phyloP scores from a whole-genome alignment of 2,888 invertebrate genomes.

The Dasypolia templi region DNA sequence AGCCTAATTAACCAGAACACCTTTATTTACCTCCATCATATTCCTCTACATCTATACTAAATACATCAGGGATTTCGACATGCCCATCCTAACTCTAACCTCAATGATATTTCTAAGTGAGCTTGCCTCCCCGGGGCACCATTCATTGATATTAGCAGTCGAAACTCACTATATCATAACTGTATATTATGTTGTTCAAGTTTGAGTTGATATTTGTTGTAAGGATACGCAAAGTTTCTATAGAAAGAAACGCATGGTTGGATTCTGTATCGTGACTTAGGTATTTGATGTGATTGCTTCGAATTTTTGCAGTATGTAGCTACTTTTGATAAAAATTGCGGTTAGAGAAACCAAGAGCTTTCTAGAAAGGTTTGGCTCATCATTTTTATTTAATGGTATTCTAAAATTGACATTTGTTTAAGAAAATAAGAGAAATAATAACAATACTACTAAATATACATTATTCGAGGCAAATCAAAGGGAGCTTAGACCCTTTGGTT shows the following conservation, averaged over 20 bases:
- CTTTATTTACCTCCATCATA: slow-evolving; percentile 60
- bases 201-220: slow-evolving; percentile 61
- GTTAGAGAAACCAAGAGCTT: background rate
- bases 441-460: slow-evolving; percentile 33
- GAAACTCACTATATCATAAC: slow-evolving; percentile 73
- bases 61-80: slow-evolving; percentile 63
- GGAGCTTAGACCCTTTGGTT: slow-evolving; percentile 49
- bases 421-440: slow-evolving; percentile 7
- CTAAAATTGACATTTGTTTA: slow-evolving; percentile 9
- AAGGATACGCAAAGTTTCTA: slow-evolving; percentile 53
- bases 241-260: slow-evolving; percentile 42
- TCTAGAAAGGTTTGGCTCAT: background rate
- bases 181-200: slow-evolving; percentile 67
- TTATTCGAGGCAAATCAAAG: slow-evolving; percentile 47
- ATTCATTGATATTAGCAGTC: slow-evolving; percentile 80
- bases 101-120: slow-evolving; percentile 73
- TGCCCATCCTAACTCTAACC: slow-evolving; percentile 66
- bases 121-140: slow-evolving; percentile 73
- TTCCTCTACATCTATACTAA: slow-evolving; percentile 56
- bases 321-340: background rate
- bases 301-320: background rate
- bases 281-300: background rate
- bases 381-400: slow-evolving; percentile 1
- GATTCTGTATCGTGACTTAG: slow-evolving; percentile 7
- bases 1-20: slow-evolving; percentile 50